Conservation (phyloP, 2,888 invertebrate species). For the Drosophila peninsularis region DNA sequence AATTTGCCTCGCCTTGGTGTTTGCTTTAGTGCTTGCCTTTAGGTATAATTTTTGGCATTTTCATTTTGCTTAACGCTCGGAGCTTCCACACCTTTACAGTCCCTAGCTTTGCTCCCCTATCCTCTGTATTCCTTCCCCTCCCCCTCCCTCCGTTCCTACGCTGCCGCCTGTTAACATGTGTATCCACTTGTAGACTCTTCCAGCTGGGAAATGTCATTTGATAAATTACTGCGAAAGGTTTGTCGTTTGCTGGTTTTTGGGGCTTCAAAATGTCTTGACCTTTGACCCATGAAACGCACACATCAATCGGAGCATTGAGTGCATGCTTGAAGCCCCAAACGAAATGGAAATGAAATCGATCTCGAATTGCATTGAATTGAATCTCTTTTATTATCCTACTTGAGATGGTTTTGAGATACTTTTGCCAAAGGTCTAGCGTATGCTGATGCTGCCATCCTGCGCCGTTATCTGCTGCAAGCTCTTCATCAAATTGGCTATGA, state of each 20-base stretch:
- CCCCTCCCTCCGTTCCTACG: not conserved
- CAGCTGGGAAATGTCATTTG: constrained; percentile 31
- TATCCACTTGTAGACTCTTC: constrained; percentile 42
- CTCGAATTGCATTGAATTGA: not conserved
- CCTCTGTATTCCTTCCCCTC: not conserved
- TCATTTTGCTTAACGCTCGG: constrained; percentile 48
- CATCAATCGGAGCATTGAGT: constrained; percentile 39
- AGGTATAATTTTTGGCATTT: constrained; percentile 71
- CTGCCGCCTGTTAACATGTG: constrained; percentile 42
- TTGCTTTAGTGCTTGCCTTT: constrained; percentile 26
- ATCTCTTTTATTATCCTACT: not conserved
- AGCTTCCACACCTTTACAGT: not conserved
- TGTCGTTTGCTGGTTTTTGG: constrained; percentile 1
- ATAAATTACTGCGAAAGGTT: constrained; percentile 26
- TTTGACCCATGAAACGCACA: constrained; percentile 15
- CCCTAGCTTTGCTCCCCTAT: not conserved
- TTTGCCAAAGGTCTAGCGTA: constrained; percentile 16
- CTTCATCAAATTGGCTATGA: constrained; percentile 40
- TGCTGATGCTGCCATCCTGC: constrained; percentile 2
- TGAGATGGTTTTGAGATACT: too few species aligned
- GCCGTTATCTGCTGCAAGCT: constrained; percentile 22
- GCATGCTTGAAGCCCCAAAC: not conserved
- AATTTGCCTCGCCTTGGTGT: constrained; percentile 2
- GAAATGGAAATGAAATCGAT: too few species aligned
- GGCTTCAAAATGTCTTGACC: constrained; percentile 39